phyloP scores from a whole-genome alignment of 1,140 invertebrate species.

The Habropoda laboriosa region DNA sequence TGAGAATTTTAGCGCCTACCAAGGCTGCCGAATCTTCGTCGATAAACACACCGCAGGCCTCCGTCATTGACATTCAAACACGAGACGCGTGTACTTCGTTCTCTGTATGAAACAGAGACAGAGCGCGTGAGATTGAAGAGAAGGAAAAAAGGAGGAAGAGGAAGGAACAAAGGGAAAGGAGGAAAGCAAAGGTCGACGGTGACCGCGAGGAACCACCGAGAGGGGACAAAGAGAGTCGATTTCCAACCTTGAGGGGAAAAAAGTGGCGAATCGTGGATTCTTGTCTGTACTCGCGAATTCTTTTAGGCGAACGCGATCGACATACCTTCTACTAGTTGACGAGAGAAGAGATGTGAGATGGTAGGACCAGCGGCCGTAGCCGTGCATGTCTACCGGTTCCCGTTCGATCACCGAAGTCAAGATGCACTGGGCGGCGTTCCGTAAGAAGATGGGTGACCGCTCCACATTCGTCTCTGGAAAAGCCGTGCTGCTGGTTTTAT shows the following conservation, averaged over 20 bases:
- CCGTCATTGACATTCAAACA: conserved; percentile 69
- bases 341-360: no score
- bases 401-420: no score
- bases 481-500: no score
- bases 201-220: background rate
- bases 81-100: conserved; percentile 29
- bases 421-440: no score
- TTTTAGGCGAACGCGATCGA: no score
- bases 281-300: conserved; percentile 29
- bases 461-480: no score
- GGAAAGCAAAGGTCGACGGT: conserved; percentile 26
- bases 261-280: conserved; percentile 52
- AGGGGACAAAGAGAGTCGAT: conserved; percentile 21
- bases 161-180: conserved; percentile 28
- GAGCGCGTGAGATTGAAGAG: background rate
- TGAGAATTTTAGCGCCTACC: conserved; percentile 76
- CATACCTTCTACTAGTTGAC: no score
- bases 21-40: conserved; percentile 68
- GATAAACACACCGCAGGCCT: conserved; percentile 61
- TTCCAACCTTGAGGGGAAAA: conserved; percentile 57
- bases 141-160: background rate
- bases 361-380: no score
- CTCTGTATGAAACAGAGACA: conserved; percentile 37
- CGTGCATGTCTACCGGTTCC: no score
- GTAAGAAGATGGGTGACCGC: no score